A percentile compares a stretch with the other conserved stretches of the same genome.
Conservation (phyloP, 2,888 invertebrate species). For the Eilema griseolum region DNA sequence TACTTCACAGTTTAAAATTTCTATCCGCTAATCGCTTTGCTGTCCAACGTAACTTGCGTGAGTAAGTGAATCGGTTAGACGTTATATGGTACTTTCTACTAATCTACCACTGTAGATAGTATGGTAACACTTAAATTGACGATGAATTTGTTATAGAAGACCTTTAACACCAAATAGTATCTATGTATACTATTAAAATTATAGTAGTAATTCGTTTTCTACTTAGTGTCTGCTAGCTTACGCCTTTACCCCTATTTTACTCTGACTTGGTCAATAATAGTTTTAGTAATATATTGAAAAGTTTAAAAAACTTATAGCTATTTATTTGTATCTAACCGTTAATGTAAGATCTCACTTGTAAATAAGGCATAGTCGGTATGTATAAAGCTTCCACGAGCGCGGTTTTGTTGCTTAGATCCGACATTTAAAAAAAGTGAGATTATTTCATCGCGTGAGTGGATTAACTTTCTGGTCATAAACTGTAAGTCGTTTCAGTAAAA, state of each 20-base stretch:
- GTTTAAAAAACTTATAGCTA: conserved; percentile 76
- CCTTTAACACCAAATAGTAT: conserved; percentile 23
- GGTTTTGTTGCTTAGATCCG: conserved; percentile 25
- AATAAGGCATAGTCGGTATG: conserved; percentile 62
- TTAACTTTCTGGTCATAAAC: conserved; percentile 53
- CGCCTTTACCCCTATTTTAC: conserved; percentile 63
- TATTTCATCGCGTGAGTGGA: conserved; percentile 31
- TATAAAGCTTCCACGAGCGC: conserved; percentile 34
- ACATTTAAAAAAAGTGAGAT: conserved; percentile 30
- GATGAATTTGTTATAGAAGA: conserved; percentile 1
- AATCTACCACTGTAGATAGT: not conserved
- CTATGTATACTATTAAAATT: conserved; percentile 13
- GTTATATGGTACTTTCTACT: not conserved
- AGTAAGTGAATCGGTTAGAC: not conserved
- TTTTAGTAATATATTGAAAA: conserved; percentile 60
- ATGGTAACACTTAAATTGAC: conserved; percentile 3
- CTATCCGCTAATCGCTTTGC: not conserved
- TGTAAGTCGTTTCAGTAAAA: conserved; percentile 48
- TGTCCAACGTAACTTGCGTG: not conserved
- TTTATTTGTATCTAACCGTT: conserved; percentile 64
- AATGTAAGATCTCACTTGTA: conserved; percentile 81
- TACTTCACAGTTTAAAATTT: not conserved
- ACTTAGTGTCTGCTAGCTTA: conserved; percentile 77
- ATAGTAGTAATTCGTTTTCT: conserved; percentile 31
- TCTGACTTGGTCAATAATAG: conserved; percentile 73